Evolutionary conservation across 2,113 vertebrate genomes (phyloP).

Genomic region (Rhabdornis inornatus): DNA sequence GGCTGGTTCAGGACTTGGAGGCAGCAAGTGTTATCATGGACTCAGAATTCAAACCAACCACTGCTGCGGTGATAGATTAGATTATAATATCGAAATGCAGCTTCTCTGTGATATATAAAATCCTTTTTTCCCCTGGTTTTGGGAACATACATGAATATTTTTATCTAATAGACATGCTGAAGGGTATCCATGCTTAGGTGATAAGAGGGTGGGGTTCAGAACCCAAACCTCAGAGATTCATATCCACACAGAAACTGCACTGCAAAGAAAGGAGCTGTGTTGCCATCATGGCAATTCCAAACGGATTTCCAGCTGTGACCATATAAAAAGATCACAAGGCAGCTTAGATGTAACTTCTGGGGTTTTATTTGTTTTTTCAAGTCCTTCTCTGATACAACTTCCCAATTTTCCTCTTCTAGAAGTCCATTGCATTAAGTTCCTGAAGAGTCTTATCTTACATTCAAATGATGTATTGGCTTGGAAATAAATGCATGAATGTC

Average conservation of each 20-base stretch:
- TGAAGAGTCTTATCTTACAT: background rate
- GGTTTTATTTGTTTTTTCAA: background rate
- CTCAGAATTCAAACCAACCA: background rate
- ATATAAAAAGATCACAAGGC: background rate
- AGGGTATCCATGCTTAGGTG: background rate
- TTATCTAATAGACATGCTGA: background rate
- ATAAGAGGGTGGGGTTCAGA: background rate
- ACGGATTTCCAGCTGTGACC: background rate
- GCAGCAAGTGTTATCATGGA: background rate
- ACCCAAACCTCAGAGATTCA: background rate
- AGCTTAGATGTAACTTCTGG: background rate
- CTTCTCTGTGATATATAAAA: background rate
- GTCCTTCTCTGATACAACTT: background rate
- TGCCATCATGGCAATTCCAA: background rate
- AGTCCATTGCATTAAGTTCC: background rate
- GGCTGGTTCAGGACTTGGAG: background rate
- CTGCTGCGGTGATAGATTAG: background rate
- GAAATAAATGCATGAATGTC: background rate
- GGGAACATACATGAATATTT: background rate
- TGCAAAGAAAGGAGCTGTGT: background rate
- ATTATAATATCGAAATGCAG: background rate
- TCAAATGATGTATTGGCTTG: background rate
- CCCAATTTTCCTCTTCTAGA: background rate
- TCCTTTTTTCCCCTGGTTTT: background rate
- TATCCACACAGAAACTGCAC: background rate